Conservation (phyloP, 1,140 invertebrate species). For the Drosophila busckii region DNA sequence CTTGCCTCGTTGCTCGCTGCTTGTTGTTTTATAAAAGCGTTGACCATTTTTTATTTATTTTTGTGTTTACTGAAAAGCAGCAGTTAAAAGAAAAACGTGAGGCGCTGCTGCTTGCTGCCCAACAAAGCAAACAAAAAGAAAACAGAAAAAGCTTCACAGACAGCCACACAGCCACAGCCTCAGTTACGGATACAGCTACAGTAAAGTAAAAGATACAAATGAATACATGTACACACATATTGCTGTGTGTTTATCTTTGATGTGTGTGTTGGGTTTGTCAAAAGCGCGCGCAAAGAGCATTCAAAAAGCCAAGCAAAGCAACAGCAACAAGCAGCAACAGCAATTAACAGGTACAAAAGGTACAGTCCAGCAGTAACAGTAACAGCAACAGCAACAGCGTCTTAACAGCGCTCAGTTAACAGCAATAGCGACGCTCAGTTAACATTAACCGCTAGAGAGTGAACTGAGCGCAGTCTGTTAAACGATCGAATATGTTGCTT, state of each 20-base stretch:
- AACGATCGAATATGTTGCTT: background rate
- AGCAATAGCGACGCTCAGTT: conserved; percentile 8
- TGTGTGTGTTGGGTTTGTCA: conserved; percentile 30
- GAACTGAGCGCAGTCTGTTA: background rate
- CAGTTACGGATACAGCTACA: conserved; percentile 40
- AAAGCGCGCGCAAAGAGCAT: conserved; percentile 71
- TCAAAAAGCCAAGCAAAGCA: conserved; percentile 45
- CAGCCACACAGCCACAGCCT: conserved; percentile 3
- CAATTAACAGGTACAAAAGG: conserved; percentile 68
- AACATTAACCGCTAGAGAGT: conserved; percentile 1
- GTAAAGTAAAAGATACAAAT: conserved; percentile 41
- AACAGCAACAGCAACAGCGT: conserved; percentile 20
- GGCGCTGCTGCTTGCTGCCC: conserved; percentile 40
- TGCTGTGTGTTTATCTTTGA: background rate
- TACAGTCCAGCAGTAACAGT: conserved; percentile 50
- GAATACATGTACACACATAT: conserved; percentile 19
- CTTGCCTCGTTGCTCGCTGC: conserved; percentile 36
- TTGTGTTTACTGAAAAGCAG: too few relatives aligned
- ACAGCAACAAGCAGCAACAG: conserved; percentile 36
- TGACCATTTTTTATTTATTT: too few relatives aligned
- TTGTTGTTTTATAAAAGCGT: conserved; percentile 22
- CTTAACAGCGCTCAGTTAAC: background rate
- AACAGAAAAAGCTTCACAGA: conserved; percentile 5
- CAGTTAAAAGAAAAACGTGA: conserved; percentile 53
- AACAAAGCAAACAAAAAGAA: conserved; percentile 51